phyloP scores from a whole-genome alignment of 1,140 invertebrate species.

The Augochlora pura region DNA sequence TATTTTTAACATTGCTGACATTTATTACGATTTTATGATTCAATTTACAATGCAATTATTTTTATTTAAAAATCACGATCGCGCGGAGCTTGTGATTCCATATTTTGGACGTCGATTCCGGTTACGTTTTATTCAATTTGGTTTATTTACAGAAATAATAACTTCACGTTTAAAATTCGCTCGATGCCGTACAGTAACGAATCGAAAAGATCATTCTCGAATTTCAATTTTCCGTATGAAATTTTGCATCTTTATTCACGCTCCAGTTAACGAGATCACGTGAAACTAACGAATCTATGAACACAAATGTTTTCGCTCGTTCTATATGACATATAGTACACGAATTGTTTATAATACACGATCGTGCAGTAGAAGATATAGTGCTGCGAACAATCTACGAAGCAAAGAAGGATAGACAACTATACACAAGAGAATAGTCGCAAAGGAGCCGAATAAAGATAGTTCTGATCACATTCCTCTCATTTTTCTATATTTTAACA shows the following conservation, averaged over 20 bases:
- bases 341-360: constrained; percentile 37
- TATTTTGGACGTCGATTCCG: too few relatives aligned
- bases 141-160: background rate
- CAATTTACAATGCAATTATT: too few relatives aligned
- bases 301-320: background rate
- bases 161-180: background rate
- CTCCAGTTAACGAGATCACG: background rate
- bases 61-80: too few relatives aligned
- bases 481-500: too few relatives aligned
- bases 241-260: background rate
- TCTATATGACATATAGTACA: constrained; percentile 26
- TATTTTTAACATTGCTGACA: too few relatives aligned
- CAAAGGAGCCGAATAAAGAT: constrained; percentile 41
- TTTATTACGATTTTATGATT: too few relatives aligned
- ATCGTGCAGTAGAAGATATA: constrained; percentile 32
- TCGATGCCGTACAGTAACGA: background rate
- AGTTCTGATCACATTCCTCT: background rate
- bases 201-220: background rate
- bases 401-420: constrained; percentile 34
- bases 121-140: background rate
- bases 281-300: constrained; percentile 3
- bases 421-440: constrained; percentile 29
- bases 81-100: too few relatives aligned
- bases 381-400: constrained; percentile 40
- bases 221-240: background rate